Conservation (phyloP, 2,888 invertebrate genomes). For the Eudasyphora cyanicolor region DNA sequence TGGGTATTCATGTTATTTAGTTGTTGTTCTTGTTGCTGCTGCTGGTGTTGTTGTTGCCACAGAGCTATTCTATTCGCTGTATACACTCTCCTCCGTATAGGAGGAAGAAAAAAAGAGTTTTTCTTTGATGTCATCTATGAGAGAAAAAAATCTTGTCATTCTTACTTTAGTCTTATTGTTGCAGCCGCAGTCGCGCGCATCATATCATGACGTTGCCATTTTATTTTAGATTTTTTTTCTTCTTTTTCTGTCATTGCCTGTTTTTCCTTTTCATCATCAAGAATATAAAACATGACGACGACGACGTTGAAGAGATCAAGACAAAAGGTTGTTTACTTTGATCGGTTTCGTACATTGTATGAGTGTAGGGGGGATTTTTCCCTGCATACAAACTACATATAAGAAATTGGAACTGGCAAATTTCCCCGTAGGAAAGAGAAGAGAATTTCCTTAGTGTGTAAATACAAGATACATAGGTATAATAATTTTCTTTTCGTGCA, state of each 20-base stretch:
- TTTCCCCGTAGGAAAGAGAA: too few species aligned
- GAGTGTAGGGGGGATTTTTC: too few species aligned
- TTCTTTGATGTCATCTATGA: conserved; percentile 32
- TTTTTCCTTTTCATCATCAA: conserved; percentile 14
- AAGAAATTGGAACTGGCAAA: too few species aligned
- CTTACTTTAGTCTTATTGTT: conserved; percentile 4
- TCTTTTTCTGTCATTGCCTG: background rate
- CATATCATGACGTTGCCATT: conserved; percentile 55
- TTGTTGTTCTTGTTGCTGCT: background rate
- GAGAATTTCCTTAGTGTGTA: too few species aligned
- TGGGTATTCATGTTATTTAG: conserved; percentile 46
- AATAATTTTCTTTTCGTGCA: too few species aligned
- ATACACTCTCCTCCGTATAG: too few species aligned
- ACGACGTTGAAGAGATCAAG: background rate
- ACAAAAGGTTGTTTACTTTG: background rate
- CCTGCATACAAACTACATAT: too few species aligned
- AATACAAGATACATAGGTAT: too few species aligned
- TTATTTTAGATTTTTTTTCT: conserved; percentile 48
- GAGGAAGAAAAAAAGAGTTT: background rate
- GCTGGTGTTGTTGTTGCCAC: too few species aligned
- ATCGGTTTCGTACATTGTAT: background rate
- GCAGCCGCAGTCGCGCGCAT: too few species aligned
- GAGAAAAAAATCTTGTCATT: conserved; percentile 33
- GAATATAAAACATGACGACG: conserved; percentile 18
- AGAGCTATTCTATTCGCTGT: too few species aligned